phyloP scores from a whole-genome alignment of 2,797 vertebrate genomes.

The Sebastes minor region DNA sequence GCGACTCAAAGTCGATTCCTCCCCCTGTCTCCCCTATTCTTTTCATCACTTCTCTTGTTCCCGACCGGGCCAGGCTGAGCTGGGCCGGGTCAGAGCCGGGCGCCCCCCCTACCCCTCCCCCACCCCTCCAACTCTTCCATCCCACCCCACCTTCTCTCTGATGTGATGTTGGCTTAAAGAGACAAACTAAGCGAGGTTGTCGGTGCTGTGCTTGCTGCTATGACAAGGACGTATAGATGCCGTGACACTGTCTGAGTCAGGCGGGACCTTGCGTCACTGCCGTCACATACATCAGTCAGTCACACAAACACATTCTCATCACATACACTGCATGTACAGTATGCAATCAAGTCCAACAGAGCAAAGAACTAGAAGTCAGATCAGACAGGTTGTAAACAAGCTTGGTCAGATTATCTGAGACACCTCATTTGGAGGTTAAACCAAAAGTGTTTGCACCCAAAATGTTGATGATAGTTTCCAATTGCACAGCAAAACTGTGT shows the following conservation, averaged over 20 bases:
- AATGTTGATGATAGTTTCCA: rapidly evolving
- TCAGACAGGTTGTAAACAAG: not conserved
- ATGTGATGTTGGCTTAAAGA: conserved; percentile 78
- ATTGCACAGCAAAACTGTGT: too few relatives aligned
- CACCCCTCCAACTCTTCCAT: not conserved
- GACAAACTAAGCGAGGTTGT: conserved; percentile 59
- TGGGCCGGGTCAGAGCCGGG: not conserved
- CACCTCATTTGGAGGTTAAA: not conserved
- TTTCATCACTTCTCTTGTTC: not conserved
- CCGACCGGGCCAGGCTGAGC: not conserved
- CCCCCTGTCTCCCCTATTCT: conserved; percentile 23
- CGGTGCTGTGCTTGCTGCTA: conserved; percentile 20
- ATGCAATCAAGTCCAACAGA: not conserved
- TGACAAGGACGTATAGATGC: conserved; percentile 58
- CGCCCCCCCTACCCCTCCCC: not conserved
- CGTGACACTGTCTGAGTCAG: conserved; percentile 53
- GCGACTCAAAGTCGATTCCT: conserved; percentile 42
- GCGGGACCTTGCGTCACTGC: conserved; percentile 27
- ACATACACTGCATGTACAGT: not conserved
- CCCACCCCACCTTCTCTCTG: conserved; percentile 17
- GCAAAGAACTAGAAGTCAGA: not conserved
- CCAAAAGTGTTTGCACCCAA: too few relatives aligned
- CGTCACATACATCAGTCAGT: not conserved
- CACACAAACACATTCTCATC: not conserved
- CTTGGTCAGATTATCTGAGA: not conserved